phyloP scores from a whole-genome alignment of 2,888 invertebrate species.

The Biston betularia region DNA sequence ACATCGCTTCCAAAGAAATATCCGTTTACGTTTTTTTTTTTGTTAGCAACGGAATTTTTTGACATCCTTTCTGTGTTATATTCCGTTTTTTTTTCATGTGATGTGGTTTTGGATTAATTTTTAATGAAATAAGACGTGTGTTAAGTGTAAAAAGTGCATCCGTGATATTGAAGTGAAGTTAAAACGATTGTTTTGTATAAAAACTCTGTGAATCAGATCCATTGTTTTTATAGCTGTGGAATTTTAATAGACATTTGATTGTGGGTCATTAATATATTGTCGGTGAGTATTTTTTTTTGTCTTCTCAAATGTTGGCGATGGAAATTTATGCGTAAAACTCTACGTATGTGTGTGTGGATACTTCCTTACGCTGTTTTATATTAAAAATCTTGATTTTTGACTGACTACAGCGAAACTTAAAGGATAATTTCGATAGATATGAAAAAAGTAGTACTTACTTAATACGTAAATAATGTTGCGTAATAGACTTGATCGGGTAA shows the following conservation, averaged over 20 bases:
- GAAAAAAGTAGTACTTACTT: no score
- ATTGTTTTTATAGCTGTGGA: constrained; percentile 25
- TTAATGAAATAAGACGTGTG: no score
- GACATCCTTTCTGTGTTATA: background rate
- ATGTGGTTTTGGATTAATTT: background rate
- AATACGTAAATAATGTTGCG: no score
- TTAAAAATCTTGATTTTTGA: no score
- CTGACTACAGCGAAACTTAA: no score
- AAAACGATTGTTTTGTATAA: background rate
- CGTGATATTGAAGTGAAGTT: constrained; percentile 7
- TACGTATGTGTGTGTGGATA: background rate
- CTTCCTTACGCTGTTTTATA: background rate
- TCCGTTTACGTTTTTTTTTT: background rate
- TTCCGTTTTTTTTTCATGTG: background rate
- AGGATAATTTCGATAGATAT: no score
- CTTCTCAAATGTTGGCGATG: constrained; percentile 11
- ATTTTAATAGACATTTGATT: constrained; percentile 25
- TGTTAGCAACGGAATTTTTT: background rate
- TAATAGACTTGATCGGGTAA: no score
- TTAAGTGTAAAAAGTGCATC: constrained; percentile 1
- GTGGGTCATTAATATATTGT: constrained; percentile 24
- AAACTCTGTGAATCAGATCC: constrained; percentile 6
- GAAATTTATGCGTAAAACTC: constrained; percentile 6
- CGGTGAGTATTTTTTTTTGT: constrained; percentile 25
- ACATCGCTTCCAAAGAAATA: background rate